Conservation (phyloP, 2,888 invertebrate species). For the Stramonita haemastoma region DNA sequence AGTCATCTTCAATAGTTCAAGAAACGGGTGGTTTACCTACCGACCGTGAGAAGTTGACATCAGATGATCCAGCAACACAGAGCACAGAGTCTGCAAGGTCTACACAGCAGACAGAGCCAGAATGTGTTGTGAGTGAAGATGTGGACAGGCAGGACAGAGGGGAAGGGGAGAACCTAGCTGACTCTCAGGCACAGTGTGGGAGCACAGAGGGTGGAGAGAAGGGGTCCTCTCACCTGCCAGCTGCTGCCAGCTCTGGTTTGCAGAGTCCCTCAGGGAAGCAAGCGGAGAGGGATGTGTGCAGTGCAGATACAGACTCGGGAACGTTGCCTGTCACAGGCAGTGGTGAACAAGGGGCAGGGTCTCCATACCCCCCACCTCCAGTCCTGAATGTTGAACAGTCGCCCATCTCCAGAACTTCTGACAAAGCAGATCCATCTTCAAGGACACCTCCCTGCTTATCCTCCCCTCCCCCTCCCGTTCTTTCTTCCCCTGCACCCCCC, state of each 20-base stretch:
- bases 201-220: not conserved
- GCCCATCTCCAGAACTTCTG: slow-evolving; percentile 1
- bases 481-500: too few species aligned
- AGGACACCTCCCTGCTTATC: not conserved
- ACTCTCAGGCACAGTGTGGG: not conserved
- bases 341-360: not conserved
- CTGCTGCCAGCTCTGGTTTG: not conserved
- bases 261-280: not conserved
- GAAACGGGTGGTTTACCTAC: too few species aligned
- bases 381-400: slow-evolving; percentile 32
- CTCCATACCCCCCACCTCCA: slow-evolving; percentile 35
- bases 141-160: not conserved
- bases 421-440: not conserved
- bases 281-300: not conserved
- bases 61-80: too few species aligned
- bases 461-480: not conserved
- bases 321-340: not conserved
- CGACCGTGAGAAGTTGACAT: too few species aligned
- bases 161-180: too few species aligned
- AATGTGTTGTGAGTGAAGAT: too few species aligned
- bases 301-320: not conserved
- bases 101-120: not conserved
- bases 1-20: not conserved
- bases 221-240: not conserved
- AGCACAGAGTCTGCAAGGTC: too few species aligned